Percentiles rank a stretch among this genome's conserved stretches.
Conservation (phyloP, 2,797 vertebrate genomes). For the Cuculus canorus region DNA sequence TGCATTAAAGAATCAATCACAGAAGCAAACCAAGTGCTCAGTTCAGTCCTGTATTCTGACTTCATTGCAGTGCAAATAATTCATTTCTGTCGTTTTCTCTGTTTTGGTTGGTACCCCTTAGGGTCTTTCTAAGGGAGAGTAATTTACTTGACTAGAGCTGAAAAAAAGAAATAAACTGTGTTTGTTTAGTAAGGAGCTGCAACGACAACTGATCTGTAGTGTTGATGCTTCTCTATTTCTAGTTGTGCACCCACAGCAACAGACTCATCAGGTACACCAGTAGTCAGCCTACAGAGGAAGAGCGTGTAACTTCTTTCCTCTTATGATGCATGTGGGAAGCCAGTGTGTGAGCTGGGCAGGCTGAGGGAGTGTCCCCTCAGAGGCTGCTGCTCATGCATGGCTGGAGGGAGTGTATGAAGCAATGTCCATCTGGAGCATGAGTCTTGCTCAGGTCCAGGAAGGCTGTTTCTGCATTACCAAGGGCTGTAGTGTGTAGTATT, state of each 20-base stretch:
- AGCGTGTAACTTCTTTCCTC: accelerated
- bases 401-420: too few species aligned
- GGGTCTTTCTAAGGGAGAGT: background rate
- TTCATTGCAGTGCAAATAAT: background rate
- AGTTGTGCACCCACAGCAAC: background rate
- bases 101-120: background rate
- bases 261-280: background rate
- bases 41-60: background rate
- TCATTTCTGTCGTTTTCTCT: background rate
- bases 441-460: background rate
- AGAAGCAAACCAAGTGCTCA: background rate
- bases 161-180: background rate
- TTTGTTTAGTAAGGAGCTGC: background rate
- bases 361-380: background rate
- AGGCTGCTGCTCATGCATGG: background rate
- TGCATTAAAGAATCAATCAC: background rate
- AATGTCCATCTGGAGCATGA: background rate
- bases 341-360: too few species aligned
- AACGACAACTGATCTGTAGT: accelerated
- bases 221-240: background rate
- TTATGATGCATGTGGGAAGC: accelerated
- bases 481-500: background rate
- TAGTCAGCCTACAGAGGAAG: background rate
- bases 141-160: background rate
- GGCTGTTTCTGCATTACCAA: background rate